Percentiles rank a stretch among this genome's conserved stretches.
Evolutionary conservation across 2,888 invertebrate species (phyloP).

Genomic region (Drosophila borealis): DNA sequence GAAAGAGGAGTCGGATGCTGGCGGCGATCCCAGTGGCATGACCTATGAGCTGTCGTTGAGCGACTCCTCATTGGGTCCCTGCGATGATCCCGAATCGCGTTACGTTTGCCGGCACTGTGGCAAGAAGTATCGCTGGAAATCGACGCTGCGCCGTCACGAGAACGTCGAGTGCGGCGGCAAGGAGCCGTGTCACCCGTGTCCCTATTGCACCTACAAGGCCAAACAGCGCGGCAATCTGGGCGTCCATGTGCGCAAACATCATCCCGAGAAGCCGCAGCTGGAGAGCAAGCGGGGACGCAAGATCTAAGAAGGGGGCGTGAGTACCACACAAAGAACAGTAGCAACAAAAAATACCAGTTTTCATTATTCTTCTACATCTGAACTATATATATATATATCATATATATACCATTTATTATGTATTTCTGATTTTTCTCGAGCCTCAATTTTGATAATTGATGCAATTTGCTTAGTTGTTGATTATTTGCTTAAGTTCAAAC

Average conservation of each 20-base stretch:
- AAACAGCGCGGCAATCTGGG: slow-evolving; percentile 93
- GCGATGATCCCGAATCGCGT: slow-evolving; percentile 86
- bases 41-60: slow-evolving; percentile 84
- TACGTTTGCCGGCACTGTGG: slow-evolving; percentile 94
- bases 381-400: slow-evolving; percentile 31
- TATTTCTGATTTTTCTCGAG: slow-evolving; percentile 30
- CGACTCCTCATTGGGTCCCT: slow-evolving; percentile 83
- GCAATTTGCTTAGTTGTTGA: slow-evolving; percentile 68
- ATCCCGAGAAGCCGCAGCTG: slow-evolving; percentile 85
- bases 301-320: slow-evolving; percentile 67
- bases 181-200: slow-evolving; percentile 92
- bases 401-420: slow-evolving; percentile 14
- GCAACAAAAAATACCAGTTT: slow-evolving; percentile 61
- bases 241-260: slow-evolving; percentile 92
- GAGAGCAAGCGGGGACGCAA: slow-evolving; percentile 85
- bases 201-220: slow-evolving; percentile 91
- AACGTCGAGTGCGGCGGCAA: slow-evolving; percentile 94
- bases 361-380: slow-evolving; percentile 38
- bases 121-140: slow-evolving; percentile 94
- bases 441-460: slow-evolving; percentile 47
- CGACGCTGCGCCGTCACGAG: slow-evolving; percentile 92
- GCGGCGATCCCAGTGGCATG: slow-evolving; percentile 77
- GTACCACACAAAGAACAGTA: slow-evolving; percentile 36
- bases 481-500: slow-evolving; percentile 72
- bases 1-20: slow-evolving; percentile 81